phyloP scores from a whole-genome alignment of 2,888 invertebrate species.

The Macaria liturata region DNA sequence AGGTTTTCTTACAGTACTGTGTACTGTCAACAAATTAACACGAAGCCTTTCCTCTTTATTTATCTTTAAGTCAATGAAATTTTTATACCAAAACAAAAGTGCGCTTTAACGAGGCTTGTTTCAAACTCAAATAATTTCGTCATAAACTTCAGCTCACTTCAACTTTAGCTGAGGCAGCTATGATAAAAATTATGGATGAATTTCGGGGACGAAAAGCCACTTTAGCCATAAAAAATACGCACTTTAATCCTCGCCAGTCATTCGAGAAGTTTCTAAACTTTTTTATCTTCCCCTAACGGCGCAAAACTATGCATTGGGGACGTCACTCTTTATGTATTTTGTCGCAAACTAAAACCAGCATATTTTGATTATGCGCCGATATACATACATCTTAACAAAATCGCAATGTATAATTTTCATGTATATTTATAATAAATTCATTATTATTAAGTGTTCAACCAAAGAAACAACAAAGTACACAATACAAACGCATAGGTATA shows the following conservation, averaged over 20 bases:
- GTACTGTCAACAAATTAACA: too few species aligned
- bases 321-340: slow-evolving; percentile 56
- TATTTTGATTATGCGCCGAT: background rate
- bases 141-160: slow-evolving; percentile 22
- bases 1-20: too few species aligned
- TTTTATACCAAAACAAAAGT: slow-evolving; percentile 2
- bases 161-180: slow-evolving; percentile 25
- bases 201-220: slow-evolving; percentile 31
- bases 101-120: slow-evolving; percentile 19
- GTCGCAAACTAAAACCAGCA: slow-evolving; percentile 33
- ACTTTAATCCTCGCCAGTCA: slow-evolving; percentile 47
- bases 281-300: slow-evolving; percentile 65
- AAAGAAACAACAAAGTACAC: too few species aligned
- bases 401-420: too few species aligned
- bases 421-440: too few species aligned
- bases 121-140: slow-evolving; percentile 20
- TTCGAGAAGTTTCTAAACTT: slow-evolving; percentile 43
- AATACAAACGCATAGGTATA: too few species aligned
- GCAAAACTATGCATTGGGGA: slow-evolving; percentile 70
- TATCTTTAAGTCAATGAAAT: background rate
- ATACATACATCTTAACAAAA: too few species aligned
- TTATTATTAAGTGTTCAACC: too few species aligned
- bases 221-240: slow-evolving; percentile 40
- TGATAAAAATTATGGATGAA: slow-evolving; percentile 34
- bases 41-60: too few species aligned